phyloP scores from a whole-genome alignment of 2,797 vertebrate genomes.

The Gymnoscopelus braueri region DNA sequence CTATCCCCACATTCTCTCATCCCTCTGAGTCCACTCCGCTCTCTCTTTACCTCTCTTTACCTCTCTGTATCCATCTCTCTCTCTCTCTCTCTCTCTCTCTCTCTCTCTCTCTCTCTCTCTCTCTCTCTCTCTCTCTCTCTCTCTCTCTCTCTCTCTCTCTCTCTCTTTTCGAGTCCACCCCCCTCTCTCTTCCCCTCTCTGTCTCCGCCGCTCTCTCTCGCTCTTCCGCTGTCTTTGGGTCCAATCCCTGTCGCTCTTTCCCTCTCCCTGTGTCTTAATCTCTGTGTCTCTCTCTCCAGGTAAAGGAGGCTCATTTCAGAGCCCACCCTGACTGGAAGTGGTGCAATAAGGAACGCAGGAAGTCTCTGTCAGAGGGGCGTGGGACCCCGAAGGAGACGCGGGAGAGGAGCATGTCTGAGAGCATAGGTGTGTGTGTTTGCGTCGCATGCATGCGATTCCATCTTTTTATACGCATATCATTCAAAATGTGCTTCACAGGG shows the following conservation, averaged over 20 bases:
- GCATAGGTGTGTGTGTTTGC: slow-evolving; percentile 72
- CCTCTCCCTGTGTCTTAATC: neutral
- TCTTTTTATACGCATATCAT: too few species aligned
- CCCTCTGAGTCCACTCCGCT: too few species aligned
- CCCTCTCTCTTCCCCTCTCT: too few species aligned
- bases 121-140: too few species aligned
- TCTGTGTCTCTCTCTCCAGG: slow-evolving; percentile 67
- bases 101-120: too few species aligned
- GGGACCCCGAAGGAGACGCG: slow-evolving; percentile 85
- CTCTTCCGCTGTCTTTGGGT: too few species aligned
- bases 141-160: neutral
- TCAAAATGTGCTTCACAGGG: too few species aligned
- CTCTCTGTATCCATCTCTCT: too few species aligned
- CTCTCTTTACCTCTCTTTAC: too few species aligned
- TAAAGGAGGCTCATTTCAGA: slow-evolving; percentile 94
- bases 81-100: too few species aligned
- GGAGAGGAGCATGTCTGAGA: slow-evolving; percentile 92
- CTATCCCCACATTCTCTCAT: too few species aligned
- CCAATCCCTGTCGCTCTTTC: too few species aligned
- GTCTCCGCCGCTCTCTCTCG: neutral
- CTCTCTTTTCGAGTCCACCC: neutral
- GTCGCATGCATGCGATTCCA: neutral
- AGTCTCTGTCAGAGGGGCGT: slow-evolving; percentile 89
- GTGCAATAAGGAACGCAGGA: slow-evolving; percentile 95
- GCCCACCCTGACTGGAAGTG: slow-evolving; percentile 96